phyloP scores from a whole-genome alignment of 2,888 invertebrate species.

The Laspeyria flexula region DNA sequence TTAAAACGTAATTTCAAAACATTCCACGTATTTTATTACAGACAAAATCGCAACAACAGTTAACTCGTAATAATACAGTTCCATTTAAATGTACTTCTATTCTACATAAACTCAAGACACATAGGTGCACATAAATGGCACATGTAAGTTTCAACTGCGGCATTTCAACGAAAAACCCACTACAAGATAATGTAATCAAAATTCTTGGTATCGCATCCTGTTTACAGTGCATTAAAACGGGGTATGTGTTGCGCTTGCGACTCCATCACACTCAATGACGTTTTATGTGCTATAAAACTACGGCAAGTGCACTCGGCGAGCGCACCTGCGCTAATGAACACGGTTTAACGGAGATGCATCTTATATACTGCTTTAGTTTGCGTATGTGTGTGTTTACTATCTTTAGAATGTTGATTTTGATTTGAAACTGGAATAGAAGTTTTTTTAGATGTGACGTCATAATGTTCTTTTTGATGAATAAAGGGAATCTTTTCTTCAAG shows the following conservation, averaged over 20 bases:
- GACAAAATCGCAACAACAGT: not conserved
- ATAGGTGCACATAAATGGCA: too few species aligned
- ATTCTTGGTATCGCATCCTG: slow-evolving; percentile 35
- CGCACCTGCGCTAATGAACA: slow-evolving; percentile 47
- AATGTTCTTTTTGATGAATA: too few species aligned
- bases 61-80: too few species aligned
- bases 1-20: too few species aligned
- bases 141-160: not conserved
- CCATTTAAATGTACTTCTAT: too few species aligned
- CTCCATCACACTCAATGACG: slow-evolving; percentile 48
- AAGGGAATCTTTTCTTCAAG: too few species aligned
- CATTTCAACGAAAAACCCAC: slow-evolving; percentile 9
- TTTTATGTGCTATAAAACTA: slow-evolving; percentile 49
- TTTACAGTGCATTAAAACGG: slow-evolving; percentile 47
- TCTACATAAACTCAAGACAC: too few species aligned
- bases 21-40: too few species aligned
- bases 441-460: too few species aligned
- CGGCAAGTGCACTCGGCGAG: slow-evolving; percentile 53
- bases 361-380: slow-evolving; percentile 10
- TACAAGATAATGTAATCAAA: slow-evolving; percentile 39
- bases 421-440: slow-evolving; percentile 1
- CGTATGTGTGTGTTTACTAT: not conserved
- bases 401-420: not conserved
- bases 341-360: slow-evolving; percentile 28
- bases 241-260: slow-evolving; percentile 40